Conservation (phyloP, 2,888 invertebrate genomes). For the Drosophila birchii region DNA sequence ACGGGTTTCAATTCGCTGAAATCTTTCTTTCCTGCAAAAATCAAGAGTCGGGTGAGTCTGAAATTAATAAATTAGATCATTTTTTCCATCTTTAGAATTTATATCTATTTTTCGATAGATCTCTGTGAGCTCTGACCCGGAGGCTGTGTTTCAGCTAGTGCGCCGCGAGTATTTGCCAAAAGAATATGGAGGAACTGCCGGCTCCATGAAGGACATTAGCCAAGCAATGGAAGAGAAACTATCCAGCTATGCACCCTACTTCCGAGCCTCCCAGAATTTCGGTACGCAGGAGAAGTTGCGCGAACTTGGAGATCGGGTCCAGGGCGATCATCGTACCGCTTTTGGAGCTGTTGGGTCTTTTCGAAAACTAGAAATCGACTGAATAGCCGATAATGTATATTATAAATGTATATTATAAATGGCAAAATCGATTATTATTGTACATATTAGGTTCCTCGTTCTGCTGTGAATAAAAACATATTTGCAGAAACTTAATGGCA, state of each 20-base stretch:
- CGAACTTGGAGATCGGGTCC: conserved; percentile 57
- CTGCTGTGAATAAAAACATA: not conserved
- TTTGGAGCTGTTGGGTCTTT: conserved; percentile 84
- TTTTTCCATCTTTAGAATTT: too few relatives aligned
- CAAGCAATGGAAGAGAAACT: conserved; percentile 80
- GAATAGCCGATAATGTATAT: conserved; percentile 20
- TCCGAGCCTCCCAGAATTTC: conserved; percentile 76
- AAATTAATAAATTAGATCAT: not conserved
- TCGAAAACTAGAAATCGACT: conserved; percentile 83
- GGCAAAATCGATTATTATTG: not conserved
- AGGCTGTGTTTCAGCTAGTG: conserved; percentile 87
- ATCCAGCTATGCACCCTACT: conserved; percentile 75
- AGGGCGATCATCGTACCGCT: conserved; percentile 65
- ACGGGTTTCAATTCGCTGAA: conserved; percentile 87
- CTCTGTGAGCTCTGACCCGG: conserved; percentile 86
- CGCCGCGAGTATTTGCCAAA: conserved; percentile 87
- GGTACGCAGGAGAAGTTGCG: conserved; percentile 81
- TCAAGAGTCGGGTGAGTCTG: conserved; percentile 86
- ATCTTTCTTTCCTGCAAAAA: conserved; percentile 88
- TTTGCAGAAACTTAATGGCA: not conserved
- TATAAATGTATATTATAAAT: not conserved
- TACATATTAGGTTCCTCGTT: not conserved
- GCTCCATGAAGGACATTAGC: conserved; percentile 84
- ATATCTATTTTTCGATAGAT: conserved; percentile 84
- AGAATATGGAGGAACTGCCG: conserved; percentile 88